These are phyloP conservation scores for Cyrtodaria siliqua DNA, from an alignment of 2,888 invertebrate species.

Conservation along the genomic window DNA sequence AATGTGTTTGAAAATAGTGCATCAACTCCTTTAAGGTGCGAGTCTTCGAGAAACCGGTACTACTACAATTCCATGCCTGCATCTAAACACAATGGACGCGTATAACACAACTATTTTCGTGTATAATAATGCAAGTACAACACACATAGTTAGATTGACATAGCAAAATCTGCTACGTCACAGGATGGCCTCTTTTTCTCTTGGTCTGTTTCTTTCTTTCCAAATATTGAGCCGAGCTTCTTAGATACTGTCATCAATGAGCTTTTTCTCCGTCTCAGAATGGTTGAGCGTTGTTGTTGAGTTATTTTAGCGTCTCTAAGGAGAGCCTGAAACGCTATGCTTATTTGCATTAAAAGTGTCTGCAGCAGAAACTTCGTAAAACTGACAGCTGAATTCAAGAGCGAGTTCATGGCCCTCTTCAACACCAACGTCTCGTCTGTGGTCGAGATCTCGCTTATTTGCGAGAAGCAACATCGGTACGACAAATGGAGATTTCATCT, in stretches of 20 bases:
- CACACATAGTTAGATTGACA: conserved; percentile 29
- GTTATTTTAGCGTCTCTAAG: conserved; percentile 74
- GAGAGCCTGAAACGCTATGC: conserved; percentile 74
- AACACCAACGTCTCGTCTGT: conserved; percentile 88
- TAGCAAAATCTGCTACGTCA: conserved; percentile 61
- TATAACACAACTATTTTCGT: too few relatives aligned
- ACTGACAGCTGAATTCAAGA: conserved; percentile 75
- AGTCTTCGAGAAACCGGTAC: too few relatives aligned
- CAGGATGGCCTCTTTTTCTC: conserved; percentile 66
- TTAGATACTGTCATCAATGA: conserved; percentile 75
- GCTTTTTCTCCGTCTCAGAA: conserved; percentile 69
- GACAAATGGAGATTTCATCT: conserved; percentile 89
- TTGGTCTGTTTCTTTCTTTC: conserved; percentile 66
- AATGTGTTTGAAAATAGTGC: too few relatives aligned
- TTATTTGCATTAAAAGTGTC: conserved; percentile 73
- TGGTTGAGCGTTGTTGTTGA: conserved; percentile 68
- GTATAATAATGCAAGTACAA: too few relatives aligned
- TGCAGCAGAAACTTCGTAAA: conserved; percentile 80
- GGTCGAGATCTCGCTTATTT: conserved; percentile 91
- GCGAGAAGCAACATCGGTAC: conserved; percentile 92
- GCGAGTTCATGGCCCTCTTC: conserved; percentile 84
- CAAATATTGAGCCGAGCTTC: conserved; percentile 78
- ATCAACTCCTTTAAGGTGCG: too few relatives aligned
- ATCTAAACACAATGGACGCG: too few relatives aligned
- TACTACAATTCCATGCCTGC: too few relatives aligned